Evolutionary conservation across 1,140 invertebrate genomes (phyloP).

Genomic region (Papilio aristodemus): DNA sequence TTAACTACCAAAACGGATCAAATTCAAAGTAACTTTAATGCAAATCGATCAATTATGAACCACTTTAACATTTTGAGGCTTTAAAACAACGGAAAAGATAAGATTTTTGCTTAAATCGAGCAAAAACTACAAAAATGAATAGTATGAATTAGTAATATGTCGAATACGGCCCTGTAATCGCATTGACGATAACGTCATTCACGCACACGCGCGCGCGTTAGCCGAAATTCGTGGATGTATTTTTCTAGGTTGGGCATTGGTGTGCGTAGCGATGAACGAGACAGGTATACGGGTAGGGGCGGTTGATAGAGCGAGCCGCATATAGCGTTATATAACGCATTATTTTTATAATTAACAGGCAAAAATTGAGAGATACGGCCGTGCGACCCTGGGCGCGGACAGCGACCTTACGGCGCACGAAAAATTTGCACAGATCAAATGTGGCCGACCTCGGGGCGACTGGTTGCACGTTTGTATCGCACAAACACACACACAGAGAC

Average conservation of each 20-base stretch:
- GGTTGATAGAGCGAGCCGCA: slow-evolving; percentile 44
- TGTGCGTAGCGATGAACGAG: slow-evolving; percentile 58
- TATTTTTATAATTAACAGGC: slow-evolving; percentile 81
- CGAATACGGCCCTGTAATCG: slow-evolving; percentile 73
- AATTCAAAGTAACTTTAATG: background rate
- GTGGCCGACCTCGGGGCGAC: slow-evolving; percentile 74
- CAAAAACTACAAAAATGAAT: slow-evolving; percentile 9
- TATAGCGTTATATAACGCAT: slow-evolving; percentile 76
- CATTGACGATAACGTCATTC: slow-evolving; percentile 78
- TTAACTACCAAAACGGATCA: background rate
- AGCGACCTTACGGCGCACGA: slow-evolving; percentile 64
- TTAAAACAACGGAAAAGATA: background rate
- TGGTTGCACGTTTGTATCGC: slow-evolving; percentile 66
- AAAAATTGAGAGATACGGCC: slow-evolving; percentile 77
- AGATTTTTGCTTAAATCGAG: background rate
- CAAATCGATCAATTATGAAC: background rate
- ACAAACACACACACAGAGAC: slow-evolving; percentile 47
- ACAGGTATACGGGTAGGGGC: slow-evolving; percentile 42
- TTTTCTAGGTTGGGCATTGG: slow-evolving; percentile 64
- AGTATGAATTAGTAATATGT: slow-evolving; percentile 42
- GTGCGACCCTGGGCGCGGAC: slow-evolving; percentile 69
- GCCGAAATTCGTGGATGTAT: slow-evolving; percentile 77
- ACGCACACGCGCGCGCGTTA: slow-evolving; percentile 66
- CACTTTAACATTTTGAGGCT: background rate
- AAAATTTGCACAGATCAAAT: slow-evolving; percentile 79